Base-by-base conservation (phyloP, 2,113 vertebrate genomes). In the Hippocampus guttulatus region DNA sequence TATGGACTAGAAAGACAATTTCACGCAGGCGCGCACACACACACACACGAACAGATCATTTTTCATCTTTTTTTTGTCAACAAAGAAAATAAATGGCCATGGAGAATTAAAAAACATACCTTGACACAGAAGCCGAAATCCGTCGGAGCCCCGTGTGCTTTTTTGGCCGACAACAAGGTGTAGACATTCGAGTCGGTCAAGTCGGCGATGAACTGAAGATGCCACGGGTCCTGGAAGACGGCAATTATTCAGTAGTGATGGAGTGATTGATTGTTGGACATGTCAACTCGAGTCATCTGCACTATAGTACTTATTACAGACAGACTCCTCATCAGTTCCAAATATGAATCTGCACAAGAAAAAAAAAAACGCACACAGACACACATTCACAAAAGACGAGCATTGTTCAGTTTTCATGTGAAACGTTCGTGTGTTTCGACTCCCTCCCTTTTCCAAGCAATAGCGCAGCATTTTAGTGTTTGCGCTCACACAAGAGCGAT, bases 51-150 rank as follows among this genome's bases (percentile, higher is more conserved):
- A 18, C 4, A 51, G 18, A 51, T 51, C 16, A 51, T 51, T 2
- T 18, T 51, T 49, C 11, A 43, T 38, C 4, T 5, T 43, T 43
- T 43, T 45, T 11, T 2, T 1, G 41, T 5, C 15, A 58, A 27
- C 23, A 27, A 58, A 58, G 16, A 18, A 33, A 18, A 15, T 16
- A 18, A 61, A 30, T 20, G 15, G 7, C 27, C 12, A 61, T 8
- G 15, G 15, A 8, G 9, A 2, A 7, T 1, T 61, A 18, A 61
- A 61, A 60, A 30, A 7, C 85, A 85, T 93, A 99, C 97, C 96
- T 99, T 99, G 88, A 99, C 93, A 85, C 95, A 96, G 92, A 99
- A 97, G 88, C 94, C 94, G 81, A 92, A 96, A 89, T 93, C 94
- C 81, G 94, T 92, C 8, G 96, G 96, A n/a, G 94, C 93, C 79